Percentiles rank a stretch among this genome's conserved stretches.
phyloP scores from a whole-genome alignment of 2,113 vertebrate genomes.

The Mesembrinibis cayennensis region DNA sequence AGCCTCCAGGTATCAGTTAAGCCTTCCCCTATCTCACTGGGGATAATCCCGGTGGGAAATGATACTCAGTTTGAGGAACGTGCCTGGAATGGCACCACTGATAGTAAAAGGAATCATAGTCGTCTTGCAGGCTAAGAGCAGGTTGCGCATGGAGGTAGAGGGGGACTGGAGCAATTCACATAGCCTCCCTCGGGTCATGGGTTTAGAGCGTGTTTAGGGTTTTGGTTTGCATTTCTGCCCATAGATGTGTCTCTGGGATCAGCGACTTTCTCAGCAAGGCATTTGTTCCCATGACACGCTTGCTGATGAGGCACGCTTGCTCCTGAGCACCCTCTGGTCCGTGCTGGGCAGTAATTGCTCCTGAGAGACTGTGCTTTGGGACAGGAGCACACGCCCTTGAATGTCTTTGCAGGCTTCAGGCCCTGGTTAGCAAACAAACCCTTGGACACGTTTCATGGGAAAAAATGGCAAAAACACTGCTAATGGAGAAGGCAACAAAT shows the following conservation, averaged over 20 bases:
- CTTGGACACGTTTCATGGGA: background rate
- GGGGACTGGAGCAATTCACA: background rate
- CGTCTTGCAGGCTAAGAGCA: background rate
- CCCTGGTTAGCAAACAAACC: background rate
- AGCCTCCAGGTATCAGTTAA: background rate
- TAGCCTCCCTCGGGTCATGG: background rate
- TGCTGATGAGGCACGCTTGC: background rate
- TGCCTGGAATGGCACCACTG: background rate
- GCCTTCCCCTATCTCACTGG: background rate
- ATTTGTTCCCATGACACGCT: background rate
- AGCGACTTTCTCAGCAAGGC: background rate
- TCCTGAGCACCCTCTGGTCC: background rate
- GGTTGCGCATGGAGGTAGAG: background rate
- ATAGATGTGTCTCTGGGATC: background rate
- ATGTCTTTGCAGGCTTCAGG: background rate
- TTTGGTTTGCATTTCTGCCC: background rate
- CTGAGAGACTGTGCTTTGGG: background rate
- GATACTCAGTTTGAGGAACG: background rate
- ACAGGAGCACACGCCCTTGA: background rate
- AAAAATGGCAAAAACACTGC: background rate
- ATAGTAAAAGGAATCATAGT: background rate
- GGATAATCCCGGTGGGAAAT: background rate
- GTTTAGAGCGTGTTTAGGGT: background rate
- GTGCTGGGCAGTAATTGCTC: background rate
- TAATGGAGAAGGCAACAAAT: background rate